Evolutionary conservation across 2,797 vertebrate genomes (phyloP), one percentile per base, ranked within the genome.

Genomic region (Acrossocheilus fasciatus): DNA sequence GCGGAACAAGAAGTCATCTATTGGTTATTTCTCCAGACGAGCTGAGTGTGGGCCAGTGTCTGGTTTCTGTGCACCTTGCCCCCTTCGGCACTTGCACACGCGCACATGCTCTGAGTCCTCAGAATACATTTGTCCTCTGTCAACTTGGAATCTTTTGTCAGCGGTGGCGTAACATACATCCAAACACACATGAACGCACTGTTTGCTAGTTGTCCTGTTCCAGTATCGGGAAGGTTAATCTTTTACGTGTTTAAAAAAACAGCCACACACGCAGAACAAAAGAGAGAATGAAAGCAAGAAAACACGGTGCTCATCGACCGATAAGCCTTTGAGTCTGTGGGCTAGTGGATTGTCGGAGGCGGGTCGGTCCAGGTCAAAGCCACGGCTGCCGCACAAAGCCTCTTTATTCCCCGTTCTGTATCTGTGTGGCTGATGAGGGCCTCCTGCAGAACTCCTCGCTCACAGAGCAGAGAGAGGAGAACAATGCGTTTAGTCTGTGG

Each of bases 1-100:
- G 96, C 93, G 93, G 94, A 97, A 97, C 96, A 97, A 97, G 96
- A 97, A 97, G 95, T 96, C 95, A 95, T 97, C 96, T 97, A 97
- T 96, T 96, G 96, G 95, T 96, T 96, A 95, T 96, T 97, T 95
- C 95, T 96, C 94, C 95, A 95, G 95, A 96, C 94, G 94, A 94
- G 92, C 92, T 93, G 91, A 95, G 94, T 94, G 94, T 94, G 93
- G 95, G 95, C 94, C 91, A 95, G 94, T 95, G 95, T 97, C 95
- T 96, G 95, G 93, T 95, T 97, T 95, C 96, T 94, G 88, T 91
- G n/a, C 95, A 96, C 95, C 96, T 95, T 95, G 93, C 95, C 94
- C 90, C 85, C 10, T 94, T 95, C 94, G 93, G 92, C 95, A 95
- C 94, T 59, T 20, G 57, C 23, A 64, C 95, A 95, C 94, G 94